Evolutionary conservation across 2,888 invertebrate species (phyloP).

Genomic region (Metalampra italica): DNA sequence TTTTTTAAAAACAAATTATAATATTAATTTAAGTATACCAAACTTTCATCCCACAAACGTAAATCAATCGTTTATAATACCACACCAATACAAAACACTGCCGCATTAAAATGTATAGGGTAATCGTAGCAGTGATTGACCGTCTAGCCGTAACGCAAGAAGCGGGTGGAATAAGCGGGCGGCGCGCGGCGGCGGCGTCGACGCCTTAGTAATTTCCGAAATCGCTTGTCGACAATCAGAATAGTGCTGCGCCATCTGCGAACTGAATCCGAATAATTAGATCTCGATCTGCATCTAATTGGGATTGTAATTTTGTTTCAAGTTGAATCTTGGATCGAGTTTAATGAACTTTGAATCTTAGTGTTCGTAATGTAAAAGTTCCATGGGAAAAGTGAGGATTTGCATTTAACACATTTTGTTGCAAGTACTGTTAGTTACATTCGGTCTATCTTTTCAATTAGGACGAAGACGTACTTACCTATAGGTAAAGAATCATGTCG

Average conservation of each 20-base stretch:
- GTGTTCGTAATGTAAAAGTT: background rate
- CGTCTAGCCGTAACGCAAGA: constrained; percentile 50
- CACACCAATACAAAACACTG: background rate
- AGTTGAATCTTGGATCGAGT: background rate
- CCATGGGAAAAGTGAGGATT: too few relatives aligned
- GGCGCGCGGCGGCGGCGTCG: constrained; percentile 40
- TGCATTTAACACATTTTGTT: too few relatives aligned
- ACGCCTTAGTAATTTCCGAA: constrained; percentile 75
- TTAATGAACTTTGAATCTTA: background rate
- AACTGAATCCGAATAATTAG: constrained; percentile 68
- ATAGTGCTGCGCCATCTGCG: constrained; percentile 58
- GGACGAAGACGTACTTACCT: too few relatives aligned
- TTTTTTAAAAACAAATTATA: too few relatives aligned
- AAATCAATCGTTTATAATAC: background rate
- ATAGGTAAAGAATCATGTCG: too few relatives aligned
- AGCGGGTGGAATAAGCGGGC: constrained; percentile 34
- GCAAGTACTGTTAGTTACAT: too few relatives aligned
- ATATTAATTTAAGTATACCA: too few relatives aligned
- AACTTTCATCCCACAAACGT: background rate
- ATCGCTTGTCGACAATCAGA: constrained; percentile 73
- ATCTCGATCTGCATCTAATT: constrained; percentile 70
- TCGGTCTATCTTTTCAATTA: too few relatives aligned
- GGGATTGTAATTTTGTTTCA: constrained; percentile 32
- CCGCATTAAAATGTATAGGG: constrained; percentile 45
- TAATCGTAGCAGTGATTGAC: constrained; percentile 47